These are phyloP conservation scores for Reticulitermes lucifugus DNA, from an alignment of 2,888 invertebrate species.

Conservation along the genomic window DNA sequence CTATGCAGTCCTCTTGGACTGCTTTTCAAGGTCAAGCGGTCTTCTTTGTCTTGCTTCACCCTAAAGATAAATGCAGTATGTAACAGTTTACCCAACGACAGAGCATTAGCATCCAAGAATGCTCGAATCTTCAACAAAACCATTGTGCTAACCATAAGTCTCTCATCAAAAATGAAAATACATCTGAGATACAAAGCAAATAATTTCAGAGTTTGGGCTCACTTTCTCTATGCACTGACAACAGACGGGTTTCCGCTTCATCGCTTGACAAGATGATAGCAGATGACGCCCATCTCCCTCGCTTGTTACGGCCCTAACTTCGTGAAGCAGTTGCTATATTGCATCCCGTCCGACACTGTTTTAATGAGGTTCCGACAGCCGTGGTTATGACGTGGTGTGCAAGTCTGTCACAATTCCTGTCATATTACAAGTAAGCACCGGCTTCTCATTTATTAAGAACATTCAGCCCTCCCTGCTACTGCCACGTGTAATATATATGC, in stretches of 20 bases:
- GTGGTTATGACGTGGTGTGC: constrained; percentile 19
- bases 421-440: constrained; percentile 42
- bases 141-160: no score
- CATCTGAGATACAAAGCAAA: neutral
- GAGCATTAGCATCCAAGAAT: no score
- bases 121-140: no score
- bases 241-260: neutral
- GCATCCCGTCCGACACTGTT: constrained; percentile 13
- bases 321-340: constrained; percentile 17
- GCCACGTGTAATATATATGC: constrained; percentile 1
- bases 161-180: no score
- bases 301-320: neutral
- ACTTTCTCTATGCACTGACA: neutral
- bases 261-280: constrained; percentile 18
- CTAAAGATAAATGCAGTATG: no score
- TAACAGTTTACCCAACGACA: no score
- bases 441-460: constrained; percentile 50
- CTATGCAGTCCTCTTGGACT: no score
- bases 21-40: no score
- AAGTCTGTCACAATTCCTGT: constrained; percentile 43
- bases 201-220: neutral
- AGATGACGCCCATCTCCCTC: neutral
- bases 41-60: no score
- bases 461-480: neutral
- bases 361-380: constrained; percentile 41